A percentile compares a stretch with the other conserved stretches of the same genome.
phyloP scores from a whole-genome alignment of 2,113 vertebrate species.

The Dryoscopus gambensis region DNA sequence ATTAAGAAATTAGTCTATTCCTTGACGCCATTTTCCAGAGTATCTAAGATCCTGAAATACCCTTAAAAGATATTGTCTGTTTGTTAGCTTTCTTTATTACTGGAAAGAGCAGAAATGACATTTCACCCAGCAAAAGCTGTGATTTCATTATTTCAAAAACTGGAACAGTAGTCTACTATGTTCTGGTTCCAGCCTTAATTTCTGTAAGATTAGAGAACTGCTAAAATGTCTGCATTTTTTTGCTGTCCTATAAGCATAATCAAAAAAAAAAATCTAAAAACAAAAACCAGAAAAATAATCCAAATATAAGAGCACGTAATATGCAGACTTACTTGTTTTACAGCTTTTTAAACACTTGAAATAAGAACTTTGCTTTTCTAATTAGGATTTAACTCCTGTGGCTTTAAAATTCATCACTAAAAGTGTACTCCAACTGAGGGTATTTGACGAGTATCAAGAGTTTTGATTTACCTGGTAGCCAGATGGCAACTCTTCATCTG shows the following conservation, averaged over 20 bases:
- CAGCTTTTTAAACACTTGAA: neutral
- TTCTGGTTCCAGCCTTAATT: neutral
- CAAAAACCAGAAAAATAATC: neutral
- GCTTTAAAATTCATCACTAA: neutral
- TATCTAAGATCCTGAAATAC: neutral
- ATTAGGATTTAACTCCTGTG: neutral
- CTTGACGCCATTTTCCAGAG: neutral
- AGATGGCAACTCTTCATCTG: conserved; percentile 40
- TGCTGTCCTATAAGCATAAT: neutral
- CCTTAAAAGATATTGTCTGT: neutral
- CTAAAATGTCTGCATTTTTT: neutral
- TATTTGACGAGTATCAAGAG: neutral
- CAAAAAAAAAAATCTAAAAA: neutral
- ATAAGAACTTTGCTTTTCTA: neutral
- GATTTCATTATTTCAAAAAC: neutral
- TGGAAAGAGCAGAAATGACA: neutral
- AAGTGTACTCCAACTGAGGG: neutral
- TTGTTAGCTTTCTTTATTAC: neutral
- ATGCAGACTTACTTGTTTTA: neutral
- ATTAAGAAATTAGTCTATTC: neutral
- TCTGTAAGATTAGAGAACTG: neutral
- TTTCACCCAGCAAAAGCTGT: neutral
- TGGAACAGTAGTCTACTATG: neutral
- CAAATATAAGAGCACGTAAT: neutral
- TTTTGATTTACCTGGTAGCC: conserved; percentile 47